Evolutionary conservation across 2,888 invertebrate genomes (phyloP), one percentile per base, ranked within the genome.

Genomic region (Leptopilina myrica): DNA sequence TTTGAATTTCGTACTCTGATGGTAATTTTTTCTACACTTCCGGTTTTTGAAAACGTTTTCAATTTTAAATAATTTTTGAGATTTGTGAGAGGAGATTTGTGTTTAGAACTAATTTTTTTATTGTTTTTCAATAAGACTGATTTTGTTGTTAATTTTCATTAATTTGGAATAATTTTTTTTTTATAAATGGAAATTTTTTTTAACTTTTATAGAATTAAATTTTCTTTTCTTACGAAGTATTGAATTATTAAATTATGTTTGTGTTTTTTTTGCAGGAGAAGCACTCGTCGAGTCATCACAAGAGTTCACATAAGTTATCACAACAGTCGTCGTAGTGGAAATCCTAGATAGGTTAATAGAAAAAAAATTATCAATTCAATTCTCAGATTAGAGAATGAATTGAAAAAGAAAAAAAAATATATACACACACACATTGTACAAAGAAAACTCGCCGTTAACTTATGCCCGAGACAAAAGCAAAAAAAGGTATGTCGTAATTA

Each of bases 221-320:
- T 9, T 49, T 49, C 11, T 49, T 11, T 49, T 49, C 11, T 49
- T 49, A 11, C 12, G 4, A 49, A 49, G 4, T 49, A 12, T 15
- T 20, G 40, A 76, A 62, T 64, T 15, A 14, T 12, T 5, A 62
- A 62, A 15, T 62, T 43, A 9, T 33, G 33, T 66, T 82, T 79
- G 84, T 84, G 84, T 84, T 83, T 81, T 89, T 43, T 87, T 89
- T 90, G 66, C 90, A 90, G 91, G 91, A 91, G 53, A 90, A 89
- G 82, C 89, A 90, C 81, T 81, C 89, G 76, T 89, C 90, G 85
- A 87, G 89, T 83, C 89, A 90, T 82, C 90, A 91, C 84, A 91
- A 89, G 87, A 90, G 87, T 86, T 88, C 89, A 77, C 88, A 76
- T 84, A 73, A 82, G 64, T 66, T 81, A 73, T 76, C 76, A 76